phyloP scores from a whole-genome alignment of 2,888 invertebrate species.

The Drosophila affinis region DNA sequence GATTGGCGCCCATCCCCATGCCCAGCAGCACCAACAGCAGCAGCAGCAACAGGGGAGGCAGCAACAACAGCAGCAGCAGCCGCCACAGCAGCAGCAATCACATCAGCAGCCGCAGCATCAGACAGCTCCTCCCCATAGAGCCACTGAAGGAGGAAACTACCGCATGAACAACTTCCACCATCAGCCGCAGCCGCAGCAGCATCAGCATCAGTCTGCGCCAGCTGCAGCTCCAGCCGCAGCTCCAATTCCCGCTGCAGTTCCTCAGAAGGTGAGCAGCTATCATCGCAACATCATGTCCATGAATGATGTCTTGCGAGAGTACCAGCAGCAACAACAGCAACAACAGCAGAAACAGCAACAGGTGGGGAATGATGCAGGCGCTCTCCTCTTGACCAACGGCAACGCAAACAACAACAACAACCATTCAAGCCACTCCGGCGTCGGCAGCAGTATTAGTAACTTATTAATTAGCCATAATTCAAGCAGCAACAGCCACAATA shows the following conservation, averaged over 20 bases:
- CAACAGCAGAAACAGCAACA: conserved; percentile 38
- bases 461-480: conserved; percentile 82
- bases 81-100: conserved; percentile 36
- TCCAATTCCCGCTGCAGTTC: conserved; percentile 31
- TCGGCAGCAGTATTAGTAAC: conserved; percentile 81
- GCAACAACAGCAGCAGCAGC: conserved; percentile 29
- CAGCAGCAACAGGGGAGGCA: conserved; percentile 60
- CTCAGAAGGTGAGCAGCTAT: conserved; percentile 46
- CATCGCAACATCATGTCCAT: conserved; percentile 65
- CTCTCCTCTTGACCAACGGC: conserved; percentile 57
- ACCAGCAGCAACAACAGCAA: conserved; percentile 51
- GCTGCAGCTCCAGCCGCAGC: conserved; percentile 57
- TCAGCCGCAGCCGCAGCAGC: conserved; percentile 49
- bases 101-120: conserved; percentile 48
- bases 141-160: conserved; percentile 31
- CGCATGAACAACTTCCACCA: conserved; percentile 27
- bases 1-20: conserved; percentile 81
- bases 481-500: conserved; percentile 52
- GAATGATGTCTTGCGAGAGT: conserved; percentile 67
- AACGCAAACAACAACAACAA: conserved; percentile 40
- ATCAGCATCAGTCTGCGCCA: conserved; percentile 61
- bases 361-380: conserved; percentile 52
- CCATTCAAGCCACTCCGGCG: conserved; percentile 58
- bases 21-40: conserved; percentile 77
- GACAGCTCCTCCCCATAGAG: conserved; percentile 33